Percentiles rank a stretch among this genome's conserved stretches.
Conservation (phyloP, 1,140 invertebrate species). For the Trigoniulus corallinus region DNA sequence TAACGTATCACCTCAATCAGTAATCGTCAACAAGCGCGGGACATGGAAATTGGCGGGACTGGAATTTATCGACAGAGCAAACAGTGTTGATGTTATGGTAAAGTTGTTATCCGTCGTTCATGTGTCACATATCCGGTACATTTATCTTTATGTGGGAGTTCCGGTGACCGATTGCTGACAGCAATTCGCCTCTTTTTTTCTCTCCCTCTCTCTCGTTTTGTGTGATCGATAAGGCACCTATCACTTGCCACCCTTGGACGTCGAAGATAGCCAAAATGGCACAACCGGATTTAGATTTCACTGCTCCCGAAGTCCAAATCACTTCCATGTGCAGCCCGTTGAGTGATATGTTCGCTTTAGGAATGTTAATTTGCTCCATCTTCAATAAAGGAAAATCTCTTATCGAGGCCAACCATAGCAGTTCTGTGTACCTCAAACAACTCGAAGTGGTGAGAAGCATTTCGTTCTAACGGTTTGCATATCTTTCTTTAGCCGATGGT, state of each 20-base stretch:
- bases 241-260: slow-evolving; percentile 65
- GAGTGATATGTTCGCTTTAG: slow-evolving; percentile 90
- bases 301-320: slow-evolving; percentile 77
- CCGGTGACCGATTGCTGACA: no score
- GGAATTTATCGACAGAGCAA: slow-evolving; percentile 53
- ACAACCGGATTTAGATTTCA: slow-evolving; percentile 82
- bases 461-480: not conserved
- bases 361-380: slow-evolving; percentile 76
- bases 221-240: slow-evolving; percentile 38
- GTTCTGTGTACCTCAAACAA: slow-evolving; percentile 72
- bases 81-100: slow-evolving; percentile 19
- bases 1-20: slow-evolving; percentile 81
- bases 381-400: slow-evolving; percentile 75
- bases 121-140: not conserved
- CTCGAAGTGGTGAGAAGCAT: slow-evolving; percentile 60
- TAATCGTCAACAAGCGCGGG: slow-evolving; percentile 83
- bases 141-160: no score
- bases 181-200: no score
- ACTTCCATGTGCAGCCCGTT: slow-evolving; percentile 61
- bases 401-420: slow-evolving; percentile 74
- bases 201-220: not conserved
- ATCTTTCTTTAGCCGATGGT: not conserved
- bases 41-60: slow-evolving; percentile 93
- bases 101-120: no score
- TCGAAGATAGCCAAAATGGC: slow-evolving; percentile 74